A percentile compares a stretch with the other conserved stretches of the same genome.
phyloP scores from a whole-genome alignment of 2,797 vertebrate genomes.

The Hybognathus amarus region DNA sequence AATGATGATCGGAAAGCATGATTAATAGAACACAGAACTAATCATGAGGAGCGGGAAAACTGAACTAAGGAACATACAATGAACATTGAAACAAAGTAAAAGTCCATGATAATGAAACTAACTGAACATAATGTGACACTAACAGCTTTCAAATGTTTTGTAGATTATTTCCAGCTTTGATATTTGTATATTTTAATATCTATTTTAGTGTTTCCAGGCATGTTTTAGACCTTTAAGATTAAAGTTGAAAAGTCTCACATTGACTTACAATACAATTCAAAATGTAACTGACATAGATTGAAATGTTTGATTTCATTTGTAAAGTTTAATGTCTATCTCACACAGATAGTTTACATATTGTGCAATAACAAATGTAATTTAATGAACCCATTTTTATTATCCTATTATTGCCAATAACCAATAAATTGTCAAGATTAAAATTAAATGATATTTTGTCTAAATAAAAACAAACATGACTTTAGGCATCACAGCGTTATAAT shows the following conservation, averaged over 20 bases:
- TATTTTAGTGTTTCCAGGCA: not conserved
- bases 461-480: not conserved
- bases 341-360: not conserved
- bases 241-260: not conserved
- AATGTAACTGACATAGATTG: not conserved
- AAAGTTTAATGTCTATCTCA: not conserved
- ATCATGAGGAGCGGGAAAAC: no score
- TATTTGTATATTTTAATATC: not conserved
- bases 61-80: no score
- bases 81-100: no score
- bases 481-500: not conserved
- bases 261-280: not conserved
- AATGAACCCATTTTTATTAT: not conserved
- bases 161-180: not conserved
- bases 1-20: no score
- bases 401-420: not conserved
- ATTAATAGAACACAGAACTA: no score
- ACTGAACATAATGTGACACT: no score
- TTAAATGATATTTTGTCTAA: not conserved
- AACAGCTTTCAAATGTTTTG: not conserved
- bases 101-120: no score
- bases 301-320: not conserved
- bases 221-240: not conserved
- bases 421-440: not conserved
- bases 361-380: not conserved